Percentiles rank a stretch among this genome's conserved stretches.
Evolutionary conservation across 1,140 invertebrate species (phyloP).

Genomic region (Neodiprion virginianus): DNA sequence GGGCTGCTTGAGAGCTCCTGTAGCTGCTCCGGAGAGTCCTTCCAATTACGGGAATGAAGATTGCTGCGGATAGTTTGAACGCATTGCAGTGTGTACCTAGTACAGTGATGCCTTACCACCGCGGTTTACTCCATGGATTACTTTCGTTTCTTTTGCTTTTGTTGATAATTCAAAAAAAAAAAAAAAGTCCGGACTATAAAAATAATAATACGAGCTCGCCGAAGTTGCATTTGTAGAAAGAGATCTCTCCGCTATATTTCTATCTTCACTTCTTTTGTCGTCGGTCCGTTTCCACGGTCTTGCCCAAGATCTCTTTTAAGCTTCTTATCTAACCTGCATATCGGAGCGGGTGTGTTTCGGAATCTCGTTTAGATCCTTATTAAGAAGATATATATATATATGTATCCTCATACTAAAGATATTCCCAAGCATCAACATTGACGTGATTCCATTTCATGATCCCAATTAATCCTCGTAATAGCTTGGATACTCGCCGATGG

Average conservation of each 20-base stretch:
- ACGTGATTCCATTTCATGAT: background rate
- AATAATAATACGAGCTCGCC: background rate
- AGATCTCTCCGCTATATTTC: background rate
- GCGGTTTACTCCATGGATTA: background rate
- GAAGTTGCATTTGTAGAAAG: background rate
- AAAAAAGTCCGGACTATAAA: background rate
- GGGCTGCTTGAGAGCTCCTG: background rate
- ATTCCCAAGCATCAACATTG: background rate
- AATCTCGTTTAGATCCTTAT: conserved; percentile 6
- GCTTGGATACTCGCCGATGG: background rate
- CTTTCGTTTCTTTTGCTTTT: background rate
- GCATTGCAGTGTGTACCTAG: background rate
- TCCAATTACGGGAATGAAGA: conserved; percentile 7
- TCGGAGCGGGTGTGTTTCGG: background rate
- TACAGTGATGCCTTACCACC: background rate
- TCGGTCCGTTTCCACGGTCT: no score
- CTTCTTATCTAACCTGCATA: background rate
- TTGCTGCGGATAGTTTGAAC: conserved; percentile 4
- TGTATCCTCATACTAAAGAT: no score
- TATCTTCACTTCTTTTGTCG: background rate
- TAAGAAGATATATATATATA: background rate
- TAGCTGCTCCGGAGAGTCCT: background rate
- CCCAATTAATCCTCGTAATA: background rate
- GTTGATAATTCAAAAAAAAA: no score
- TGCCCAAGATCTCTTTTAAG: background rate